Base-by-base conservation (phyloP, 2,888 invertebrate genomes). In the Eristalinus sepulchralis region DNA sequence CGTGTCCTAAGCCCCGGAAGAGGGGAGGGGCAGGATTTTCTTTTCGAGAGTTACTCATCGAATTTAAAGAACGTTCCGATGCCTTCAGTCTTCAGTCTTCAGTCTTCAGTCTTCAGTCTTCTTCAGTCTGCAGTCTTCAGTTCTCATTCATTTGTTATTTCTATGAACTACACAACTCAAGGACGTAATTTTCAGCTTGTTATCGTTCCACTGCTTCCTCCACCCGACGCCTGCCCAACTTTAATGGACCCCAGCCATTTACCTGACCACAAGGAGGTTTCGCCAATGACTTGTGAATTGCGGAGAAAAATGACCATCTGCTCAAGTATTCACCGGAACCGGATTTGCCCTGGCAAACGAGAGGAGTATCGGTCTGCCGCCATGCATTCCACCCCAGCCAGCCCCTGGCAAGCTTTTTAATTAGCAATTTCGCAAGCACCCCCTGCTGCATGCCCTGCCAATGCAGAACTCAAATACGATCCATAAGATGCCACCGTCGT, bases 401-500 rank as follows among this genome's bases (percentile, higher is more conserved):
- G 17, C 47, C 8, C 17, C 6, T 1, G 47, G 17, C 47, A 47
- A 47, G 47, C 47, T 47, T 47, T 47, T 47, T 47, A 47, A 47
- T 47, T 47, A 47, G 47, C 47, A 47, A 47, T 47, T 47, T 47
- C 9, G 47, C 47, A 47, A 8, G 47, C 47, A 8, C 47, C 47
- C 47, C 47, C 3, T n/a, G n/a, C 47, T 17, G n/a, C 47, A 47
- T 47, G 47, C n/a, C 6, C 47, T 13, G 11, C 57, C 24, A 57
- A 27, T 11, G 57, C 57, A 22, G 11, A 33, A 66, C 59, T 57
- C 55, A 75, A 59, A 22, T 13, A 34, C 62, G 57, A 62, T 62
- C 68, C 62, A 27, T 9, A 68, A 68, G 34, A 47, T 53, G 34
- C 60, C 47, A 47, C 47, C 66, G 24, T 55, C 24, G 36, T 53